Conservation (phyloP, 1,140 invertebrate genomes). For the Sycophaga agraensis region DNA sequence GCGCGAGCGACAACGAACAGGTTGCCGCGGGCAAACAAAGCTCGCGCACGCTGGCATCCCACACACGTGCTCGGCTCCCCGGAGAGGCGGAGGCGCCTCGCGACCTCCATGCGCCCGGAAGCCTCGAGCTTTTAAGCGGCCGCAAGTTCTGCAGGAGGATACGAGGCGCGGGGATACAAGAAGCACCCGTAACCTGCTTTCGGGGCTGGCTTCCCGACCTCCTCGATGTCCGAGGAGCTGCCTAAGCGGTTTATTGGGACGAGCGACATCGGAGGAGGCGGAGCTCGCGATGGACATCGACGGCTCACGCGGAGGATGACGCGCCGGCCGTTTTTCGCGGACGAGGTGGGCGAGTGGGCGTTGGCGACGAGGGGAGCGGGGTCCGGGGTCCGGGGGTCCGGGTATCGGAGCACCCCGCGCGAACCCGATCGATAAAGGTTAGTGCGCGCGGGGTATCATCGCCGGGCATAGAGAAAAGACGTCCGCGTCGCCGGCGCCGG, state of each 20-base stretch:
- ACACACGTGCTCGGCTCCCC: slow-evolving; percentile 22
- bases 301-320: not conserved
- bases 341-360: not conserved
- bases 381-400: no score
- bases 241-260: no score
- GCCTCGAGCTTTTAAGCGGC: no score
- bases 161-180: no score
- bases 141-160: no score
- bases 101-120: not conserved
- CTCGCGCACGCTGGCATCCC: slow-evolving; percentile 2
- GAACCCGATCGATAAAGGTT: slow-evolving; percentile 15
- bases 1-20: slow-evolving; percentile 19
- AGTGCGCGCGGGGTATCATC: not conserved
- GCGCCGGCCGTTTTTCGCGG: not conserved
- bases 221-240: no score
- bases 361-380: no score
- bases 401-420: not conserved
- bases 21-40: slow-evolving; percentile 24
- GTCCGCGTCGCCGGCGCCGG: not conserved
- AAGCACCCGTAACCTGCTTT: no score
- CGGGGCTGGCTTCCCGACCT: no score
- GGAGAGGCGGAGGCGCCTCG: no score
- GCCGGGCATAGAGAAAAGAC: slow-evolving; percentile 20
- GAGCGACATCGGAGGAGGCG: no score
- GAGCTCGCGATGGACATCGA: not conserved